A percentile compares a stretch with the other conserved stretches of the same genome.
Evolutionary conservation across 2,888 invertebrate species (phyloP).

Genomic region (Microplitis deprimator): DNA sequence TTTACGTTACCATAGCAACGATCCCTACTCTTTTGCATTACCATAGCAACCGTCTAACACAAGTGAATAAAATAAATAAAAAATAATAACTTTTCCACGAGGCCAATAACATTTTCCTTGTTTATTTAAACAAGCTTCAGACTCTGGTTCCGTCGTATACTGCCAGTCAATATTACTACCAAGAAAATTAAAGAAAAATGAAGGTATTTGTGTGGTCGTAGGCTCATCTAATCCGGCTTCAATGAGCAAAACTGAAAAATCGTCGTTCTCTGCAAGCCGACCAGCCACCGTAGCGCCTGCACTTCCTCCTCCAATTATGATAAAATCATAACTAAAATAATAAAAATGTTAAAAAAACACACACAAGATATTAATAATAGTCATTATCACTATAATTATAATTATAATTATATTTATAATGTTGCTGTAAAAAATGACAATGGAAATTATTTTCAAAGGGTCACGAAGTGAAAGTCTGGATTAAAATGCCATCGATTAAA

Average conservation of each 20-base stretch:
- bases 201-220: slow-evolving; percentile 89
- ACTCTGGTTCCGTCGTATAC: slow-evolving; percentile 88
- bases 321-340: slow-evolving; percentile 78
- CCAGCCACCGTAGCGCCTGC: slow-evolving; percentile 83
- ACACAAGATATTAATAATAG: slow-evolving; percentile 20
- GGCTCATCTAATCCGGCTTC: slow-evolving; percentile 90
- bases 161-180: slow-evolving; percentile 92
- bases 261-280: slow-evolving; percentile 80
- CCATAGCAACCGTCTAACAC: not conserved
- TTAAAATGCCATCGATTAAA: not conserved
- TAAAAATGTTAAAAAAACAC: not conserved
- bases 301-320: slow-evolving; percentile 82
- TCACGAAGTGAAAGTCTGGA: not conserved
- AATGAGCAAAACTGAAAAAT: slow-evolving; percentile 81
- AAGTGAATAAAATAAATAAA: not conserved
- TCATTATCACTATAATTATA: not conserved
- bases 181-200: slow-evolving; percentile 90
- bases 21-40: no score
- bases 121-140: slow-evolving; percentile 82
- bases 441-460: not conserved
- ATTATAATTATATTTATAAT: not conserved
- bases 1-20: not conserved
- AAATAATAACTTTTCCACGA: slow-evolving; percentile 80
- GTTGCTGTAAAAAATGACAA: not conserved
- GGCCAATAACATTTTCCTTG: slow-evolving; percentile 87